A percentile compares a stretch with the other conserved stretches of the same genome.
phyloP scores from a whole-genome alignment of 2,113 vertebrate species.

The Ammodramus savannarum region DNA sequence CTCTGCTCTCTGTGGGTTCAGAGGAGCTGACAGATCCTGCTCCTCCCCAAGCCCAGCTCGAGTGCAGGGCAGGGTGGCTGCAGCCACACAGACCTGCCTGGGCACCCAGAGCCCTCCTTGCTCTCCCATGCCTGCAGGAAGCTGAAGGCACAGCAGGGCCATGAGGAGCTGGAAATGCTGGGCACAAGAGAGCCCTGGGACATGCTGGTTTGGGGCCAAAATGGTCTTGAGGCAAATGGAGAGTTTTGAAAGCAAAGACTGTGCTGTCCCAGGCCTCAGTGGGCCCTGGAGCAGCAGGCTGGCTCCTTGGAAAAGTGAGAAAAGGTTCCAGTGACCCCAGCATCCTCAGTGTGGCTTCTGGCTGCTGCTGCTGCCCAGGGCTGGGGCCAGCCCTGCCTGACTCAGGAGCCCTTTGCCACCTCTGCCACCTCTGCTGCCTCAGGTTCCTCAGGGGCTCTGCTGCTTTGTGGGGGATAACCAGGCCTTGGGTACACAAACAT shows the following conservation, averaged over 20 bases:
- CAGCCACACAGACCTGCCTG: fast-evolving
- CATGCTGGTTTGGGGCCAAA: not conserved
- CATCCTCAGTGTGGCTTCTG: not conserved
- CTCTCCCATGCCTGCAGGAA: not conserved
- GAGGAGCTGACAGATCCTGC: not conserved
- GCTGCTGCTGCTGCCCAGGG: not conserved
- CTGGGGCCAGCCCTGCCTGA: not conserved
- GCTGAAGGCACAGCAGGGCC: not conserved
- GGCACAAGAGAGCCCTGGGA: not conserved
- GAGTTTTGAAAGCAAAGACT: not conserved
- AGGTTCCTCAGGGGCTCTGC: not conserved
- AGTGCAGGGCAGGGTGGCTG: not conserved
- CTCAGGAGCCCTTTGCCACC: not conserved
- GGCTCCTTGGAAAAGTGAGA: not conserved
- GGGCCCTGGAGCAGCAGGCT: not conserved
- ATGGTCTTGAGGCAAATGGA: fast-evolving
- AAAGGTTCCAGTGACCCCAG: not conserved
- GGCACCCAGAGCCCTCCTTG: fast-evolving
- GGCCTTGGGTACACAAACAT: not conserved
- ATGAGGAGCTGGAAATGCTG: not conserved
- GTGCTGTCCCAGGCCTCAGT: fast-evolving
- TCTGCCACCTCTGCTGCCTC: not conserved
- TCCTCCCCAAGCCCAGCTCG: not conserved
- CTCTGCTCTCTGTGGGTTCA: not conserved
- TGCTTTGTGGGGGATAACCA: not conserved